These are phyloP conservation scores for Discoglossus pictus DNA, from an alignment of 2,797 vertebrate genomes.

Conservation along the genomic window DNA sequence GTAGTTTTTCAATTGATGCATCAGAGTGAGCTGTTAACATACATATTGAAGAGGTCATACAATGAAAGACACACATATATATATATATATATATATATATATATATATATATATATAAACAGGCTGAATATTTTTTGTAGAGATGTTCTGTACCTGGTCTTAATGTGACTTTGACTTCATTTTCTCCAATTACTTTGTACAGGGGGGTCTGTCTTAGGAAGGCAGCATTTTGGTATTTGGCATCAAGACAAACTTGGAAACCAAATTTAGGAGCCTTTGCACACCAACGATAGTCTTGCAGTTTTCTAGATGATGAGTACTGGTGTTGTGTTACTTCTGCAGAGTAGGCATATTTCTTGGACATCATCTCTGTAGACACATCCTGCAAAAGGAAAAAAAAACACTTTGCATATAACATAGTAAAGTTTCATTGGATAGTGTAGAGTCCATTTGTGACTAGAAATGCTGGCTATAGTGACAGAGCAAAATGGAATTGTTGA, in stretches of 20 bases:
- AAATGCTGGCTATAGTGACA: no score
- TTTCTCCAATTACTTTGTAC: constrained; percentile 69
- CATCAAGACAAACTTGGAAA: constrained; percentile 69
- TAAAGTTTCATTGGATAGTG: no score
- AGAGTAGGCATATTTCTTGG: constrained; percentile 34
- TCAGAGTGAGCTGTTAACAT: constrained; percentile 58
- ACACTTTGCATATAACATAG: background rate
- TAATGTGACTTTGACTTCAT: constrained; percentile 58
- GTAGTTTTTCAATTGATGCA: constrained; percentile 70
- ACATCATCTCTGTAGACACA: constrained; percentile 58
- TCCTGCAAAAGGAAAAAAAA: constrained; percentile 12
- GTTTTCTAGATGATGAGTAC: background rate
- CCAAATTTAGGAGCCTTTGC: constrained; percentile 57
- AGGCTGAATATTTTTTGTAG: no score
- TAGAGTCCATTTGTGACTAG: no score
- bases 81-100: no score
- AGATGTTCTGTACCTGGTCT: constrained; percentile 65
- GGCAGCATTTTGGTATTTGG: constrained; percentile 65
- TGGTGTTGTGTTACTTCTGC: constrained; percentile 44
- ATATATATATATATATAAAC: no score
- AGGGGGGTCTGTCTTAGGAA: constrained; percentile 59
- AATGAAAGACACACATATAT: no score
- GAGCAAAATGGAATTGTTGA: no score
- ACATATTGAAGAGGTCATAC: constrained; percentile 29
- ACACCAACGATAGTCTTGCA: constrained; percentile 56